Evolutionary conservation across 2,797 vertebrate genomes (phyloP), one percentile per base, ranked within the genome.

Genomic region (Chelidonichthys spinosus): DNA sequence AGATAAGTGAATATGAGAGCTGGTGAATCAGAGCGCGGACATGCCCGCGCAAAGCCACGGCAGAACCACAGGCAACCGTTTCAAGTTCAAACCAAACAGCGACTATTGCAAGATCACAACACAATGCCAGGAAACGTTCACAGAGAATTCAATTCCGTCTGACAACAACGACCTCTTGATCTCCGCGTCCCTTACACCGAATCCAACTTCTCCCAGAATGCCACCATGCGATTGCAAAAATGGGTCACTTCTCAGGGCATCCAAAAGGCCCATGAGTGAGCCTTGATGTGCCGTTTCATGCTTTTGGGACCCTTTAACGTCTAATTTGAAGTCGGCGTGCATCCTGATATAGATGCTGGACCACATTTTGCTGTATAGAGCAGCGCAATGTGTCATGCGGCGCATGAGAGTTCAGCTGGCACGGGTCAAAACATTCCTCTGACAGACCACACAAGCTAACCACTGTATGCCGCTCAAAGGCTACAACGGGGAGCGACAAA

Each of bases 391-490:
- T 87, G 74, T 81, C 82, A 79, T 73, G 81, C 67, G 77, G 78
- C 83, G 77, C 80, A 86, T 75, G 83, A 81, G 79, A 85, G 76
- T 86, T 87, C 78, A 79, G 74, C 78, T 85, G 87, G 88, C 87
- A 82, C 83, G n/a, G 72, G 87, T 83, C 82, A 89, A 90, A 93
- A 91, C 90, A 92, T 93, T 94, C 90, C 91, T 89, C 78, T 80
- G 81, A 82, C 73, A 89, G 87, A 91, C 89, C 89, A 85, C 90
- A 93, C 90, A 91, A 88, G 73, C 86, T 83, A 85, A 88, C 84
- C 84, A 89, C 85, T 92, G 89, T 88, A 82, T 63, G 76, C 60
- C 56, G 46, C 78, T 74, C 79, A 74, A 86, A 88, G 64, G 75
- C 70, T 74, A 78, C 77, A 84, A 85, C 83, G 65, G 81, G 25